Evolutionary conservation across 2,113 vertebrate species (phyloP).

Genomic region (Seriola dumerili): DNA sequence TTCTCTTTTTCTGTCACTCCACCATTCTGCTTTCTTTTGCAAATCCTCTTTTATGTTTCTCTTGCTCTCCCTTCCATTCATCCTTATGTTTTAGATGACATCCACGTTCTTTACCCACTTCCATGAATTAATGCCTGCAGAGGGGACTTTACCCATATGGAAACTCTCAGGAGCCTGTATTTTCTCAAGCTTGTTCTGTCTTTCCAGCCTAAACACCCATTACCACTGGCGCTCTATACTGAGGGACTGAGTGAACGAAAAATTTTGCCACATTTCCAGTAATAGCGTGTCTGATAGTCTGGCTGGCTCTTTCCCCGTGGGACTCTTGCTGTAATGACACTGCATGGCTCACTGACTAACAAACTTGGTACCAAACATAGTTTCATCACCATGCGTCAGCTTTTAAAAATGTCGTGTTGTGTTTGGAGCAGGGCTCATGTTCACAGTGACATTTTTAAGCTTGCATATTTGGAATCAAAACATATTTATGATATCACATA

Average conservation of each 20-base stretch:
- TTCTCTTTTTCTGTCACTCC: constrained; percentile 33
- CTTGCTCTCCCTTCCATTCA: constrained; percentile 21
- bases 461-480: background rate
- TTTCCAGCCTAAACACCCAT: constrained; percentile 52
- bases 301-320: constrained; percentile 7
- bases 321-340: constrained; percentile 45
- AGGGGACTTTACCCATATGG: constrained; percentile 19
- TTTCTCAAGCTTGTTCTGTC: constrained; percentile 27
- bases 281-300: constrained; percentile 40
- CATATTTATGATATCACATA: background rate
- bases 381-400: background rate
- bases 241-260: constrained; percentile 25
- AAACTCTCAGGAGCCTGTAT: constrained; percentile 14
- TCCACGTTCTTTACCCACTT: constrained; percentile 3
- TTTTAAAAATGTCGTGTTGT: constrained; percentile 15
- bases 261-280: constrained; percentile 45
- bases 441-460: background rate
- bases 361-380: constrained; percentile 32
- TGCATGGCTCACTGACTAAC: constrained; percentile 24
- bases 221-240: background rate
- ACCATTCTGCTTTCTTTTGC: constrained; percentile 22
- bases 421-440: background rate
- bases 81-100: constrained; percentile 21
- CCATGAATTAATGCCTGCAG: constrained; percentile 1
- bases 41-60: constrained; percentile 30